Conservation (phyloP, 1,140 invertebrate species). For the Maniola jurtina region DNA sequence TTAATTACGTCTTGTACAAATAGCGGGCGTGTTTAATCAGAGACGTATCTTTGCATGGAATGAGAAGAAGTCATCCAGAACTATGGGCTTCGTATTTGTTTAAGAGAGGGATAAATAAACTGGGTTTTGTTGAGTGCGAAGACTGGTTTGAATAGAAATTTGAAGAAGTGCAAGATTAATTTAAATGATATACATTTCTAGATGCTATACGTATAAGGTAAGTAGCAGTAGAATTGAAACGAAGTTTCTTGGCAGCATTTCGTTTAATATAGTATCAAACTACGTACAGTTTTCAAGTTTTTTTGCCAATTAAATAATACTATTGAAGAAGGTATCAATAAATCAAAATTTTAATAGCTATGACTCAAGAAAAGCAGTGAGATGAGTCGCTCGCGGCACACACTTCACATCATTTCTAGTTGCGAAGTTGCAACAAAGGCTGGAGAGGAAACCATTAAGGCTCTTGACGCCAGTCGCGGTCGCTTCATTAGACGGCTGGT, state of each 20-base stretch:
- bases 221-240: no score
- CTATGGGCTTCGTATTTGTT: conserved; percentile 57
- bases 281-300: no score
- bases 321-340: no score
- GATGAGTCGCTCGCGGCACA: conserved; percentile 26
- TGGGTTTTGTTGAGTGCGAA: conserved; percentile 23
- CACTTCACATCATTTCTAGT: conserved; percentile 56
- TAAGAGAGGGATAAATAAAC: conserved; percentile 50
- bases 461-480: conserved; percentile 56
- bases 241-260: no score
- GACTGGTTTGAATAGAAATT: conserved; percentile 12
- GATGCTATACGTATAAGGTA: no score
- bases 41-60: conserved; percentile 70
- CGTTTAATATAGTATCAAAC: no score
- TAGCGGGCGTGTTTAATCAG: conserved; percentile 68
- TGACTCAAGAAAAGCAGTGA: conserved; percentile 23
- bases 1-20: conserved; percentile 72
- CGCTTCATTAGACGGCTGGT: conserved; percentile 57
- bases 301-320: no score
- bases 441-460: conserved; percentile 72
- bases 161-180: background rate
- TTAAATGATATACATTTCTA: no score
- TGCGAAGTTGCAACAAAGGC: conserved; percentile 69
- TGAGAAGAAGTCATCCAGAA: conserved; percentile 72
- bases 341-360: no score